Percentiles rank a stretch among this genome's conserved stretches.
These are phyloP conservation scores for Scarus forsteni DNA, from an alignment of 2,797 vertebrate genomes.

Conservation along the genomic window DNA sequence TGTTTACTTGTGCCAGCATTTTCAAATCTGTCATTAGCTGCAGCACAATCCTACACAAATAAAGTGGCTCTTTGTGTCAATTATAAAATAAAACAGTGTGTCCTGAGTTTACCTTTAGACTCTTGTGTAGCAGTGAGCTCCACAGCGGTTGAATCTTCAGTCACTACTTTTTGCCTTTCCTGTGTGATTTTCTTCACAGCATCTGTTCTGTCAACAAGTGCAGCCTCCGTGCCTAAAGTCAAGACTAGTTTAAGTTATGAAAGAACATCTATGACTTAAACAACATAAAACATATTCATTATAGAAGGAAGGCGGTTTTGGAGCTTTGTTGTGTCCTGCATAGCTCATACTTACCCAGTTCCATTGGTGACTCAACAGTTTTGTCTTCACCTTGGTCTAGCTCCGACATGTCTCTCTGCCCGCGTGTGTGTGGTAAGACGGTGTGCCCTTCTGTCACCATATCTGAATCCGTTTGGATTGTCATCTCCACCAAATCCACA, in stretches of 20 bases:
- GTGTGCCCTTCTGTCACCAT: constrained; percentile 49
- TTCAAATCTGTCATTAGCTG: constrained; percentile 52
- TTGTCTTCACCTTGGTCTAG: constrained; percentile 29
- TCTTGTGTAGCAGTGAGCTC: constrained; percentile 24
- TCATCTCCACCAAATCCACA: constrained; percentile 57
- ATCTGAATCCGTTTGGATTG: constrained; percentile 62
- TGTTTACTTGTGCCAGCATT: constrained; percentile 47
- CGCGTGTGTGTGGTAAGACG: constrained; percentile 43
- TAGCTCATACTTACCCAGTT: constrained; percentile 71
- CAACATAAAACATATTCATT: not conserved
- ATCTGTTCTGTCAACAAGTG: constrained; percentile 55
- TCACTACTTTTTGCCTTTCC: constrained; percentile 45
- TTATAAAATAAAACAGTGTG: constrained; percentile 31
- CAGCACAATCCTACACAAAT: constrained; percentile 20
- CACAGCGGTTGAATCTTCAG: constrained; percentile 48
- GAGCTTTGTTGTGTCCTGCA: not conserved
- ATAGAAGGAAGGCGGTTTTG: not conserved
- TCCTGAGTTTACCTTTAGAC: constrained; percentile 72
- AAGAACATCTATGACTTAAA: constrained; percentile 5
- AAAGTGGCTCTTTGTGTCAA: constrained; percentile 32
- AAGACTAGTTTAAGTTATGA: constrained; percentile 26
- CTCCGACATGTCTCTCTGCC: constrained; percentile 38
- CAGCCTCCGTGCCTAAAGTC: constrained; percentile 64
- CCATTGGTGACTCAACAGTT: constrained; percentile 70
- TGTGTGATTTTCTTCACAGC: constrained; percentile 57